These are phyloP conservation scores for Oryzias celebensis DNA, from an alignment of 2,113 vertebrate species.

Conservation along the genomic window DNA sequence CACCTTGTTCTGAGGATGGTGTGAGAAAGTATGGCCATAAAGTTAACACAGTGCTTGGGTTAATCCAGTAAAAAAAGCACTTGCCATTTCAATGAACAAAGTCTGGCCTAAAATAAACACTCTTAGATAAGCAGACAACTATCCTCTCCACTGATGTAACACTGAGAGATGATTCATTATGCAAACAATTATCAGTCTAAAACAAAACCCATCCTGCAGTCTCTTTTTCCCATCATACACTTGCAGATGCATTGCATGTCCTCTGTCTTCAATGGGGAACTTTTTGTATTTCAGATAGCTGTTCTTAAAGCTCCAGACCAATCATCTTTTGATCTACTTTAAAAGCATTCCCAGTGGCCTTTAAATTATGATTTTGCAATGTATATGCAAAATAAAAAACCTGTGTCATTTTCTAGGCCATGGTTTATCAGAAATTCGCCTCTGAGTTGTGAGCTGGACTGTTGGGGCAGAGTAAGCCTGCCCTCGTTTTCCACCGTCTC, in stretches of 20 bases:
- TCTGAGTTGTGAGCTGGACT: no score
- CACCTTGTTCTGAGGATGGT: not conserved
- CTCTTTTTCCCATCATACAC: not conserved
- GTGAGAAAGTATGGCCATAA: conserved; percentile 35
- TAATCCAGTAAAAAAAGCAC: conserved; percentile 62
- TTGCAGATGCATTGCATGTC: no score
- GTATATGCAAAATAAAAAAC: no score
- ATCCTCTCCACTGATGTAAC: not conserved
- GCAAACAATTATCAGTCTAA: not conserved
- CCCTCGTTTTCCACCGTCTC: no score
- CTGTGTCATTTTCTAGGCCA: no score
- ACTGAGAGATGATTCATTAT: not conserved
- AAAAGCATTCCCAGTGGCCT: no score
- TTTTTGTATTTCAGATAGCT: not conserved
- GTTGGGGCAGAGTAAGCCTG: no score
- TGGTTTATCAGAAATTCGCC: no score
- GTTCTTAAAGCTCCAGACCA: not conserved
- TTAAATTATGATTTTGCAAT: no score
- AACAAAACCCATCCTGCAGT: not conserved
- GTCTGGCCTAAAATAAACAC: conserved; percentile 45
- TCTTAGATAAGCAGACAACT: conserved; percentile 2
- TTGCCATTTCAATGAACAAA: conserved; percentile 55
- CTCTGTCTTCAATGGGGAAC: not conserved
- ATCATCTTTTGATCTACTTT: no score
- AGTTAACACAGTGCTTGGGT: conserved; percentile 38